Conservation (phyloP, 2,888 invertebrate species). For the Caenorhabditis drosophilae region DNA sequence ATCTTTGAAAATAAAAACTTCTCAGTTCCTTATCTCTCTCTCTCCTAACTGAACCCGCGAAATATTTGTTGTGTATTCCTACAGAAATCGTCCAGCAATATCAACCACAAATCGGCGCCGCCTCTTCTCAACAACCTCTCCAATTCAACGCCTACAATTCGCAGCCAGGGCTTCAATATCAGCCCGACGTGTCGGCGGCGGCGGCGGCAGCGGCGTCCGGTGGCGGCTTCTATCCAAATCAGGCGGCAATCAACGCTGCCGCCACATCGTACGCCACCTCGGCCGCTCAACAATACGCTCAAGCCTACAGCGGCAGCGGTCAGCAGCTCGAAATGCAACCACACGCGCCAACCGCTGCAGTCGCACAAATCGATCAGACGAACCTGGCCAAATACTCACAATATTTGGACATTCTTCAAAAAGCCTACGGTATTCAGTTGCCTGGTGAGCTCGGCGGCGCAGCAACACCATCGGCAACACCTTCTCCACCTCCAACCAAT, state of each 20-base stretch:
- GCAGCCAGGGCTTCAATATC: slow-evolving; percentile 43
- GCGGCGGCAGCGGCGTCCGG: not conserved
- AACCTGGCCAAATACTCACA: slow-evolving; percentile 60
- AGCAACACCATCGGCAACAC: slow-evolving; percentile 6
- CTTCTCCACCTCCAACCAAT: not conserved
- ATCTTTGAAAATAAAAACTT: too few relatives aligned
- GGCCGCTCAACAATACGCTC: slow-evolving; percentile 44
- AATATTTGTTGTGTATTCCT: not conserved
- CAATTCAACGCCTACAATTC: slow-evolving; percentile 42
- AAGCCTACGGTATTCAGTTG: slow-evolving; percentile 55
- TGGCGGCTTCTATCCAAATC: slow-evolving; percentile 29
- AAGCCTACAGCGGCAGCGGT: slow-evolving; percentile 7
- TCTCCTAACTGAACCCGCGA: too few relatives aligned
- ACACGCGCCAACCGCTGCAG: too few relatives aligned
- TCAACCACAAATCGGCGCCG: slow-evolving; percentile 20
- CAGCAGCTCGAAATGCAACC: too few relatives aligned
- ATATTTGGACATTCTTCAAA: slow-evolving; percentile 59
- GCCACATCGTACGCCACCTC: slow-evolving; percentile 36
- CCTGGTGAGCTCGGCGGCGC: slow-evolving; percentile 41
- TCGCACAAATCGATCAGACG: slow-evolving; percentile 53
- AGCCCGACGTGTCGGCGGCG: not conserved
- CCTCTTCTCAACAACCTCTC: slow-evolving; percentile 14
- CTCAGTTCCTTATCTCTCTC: not conserved
- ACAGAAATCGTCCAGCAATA: slow-evolving; percentile 6
- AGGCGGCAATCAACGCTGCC: slow-evolving; percentile 41